phyloP scores from a whole-genome alignment of 2,113 vertebrate species.

The Oncorhynchus mykiss region DNA sequence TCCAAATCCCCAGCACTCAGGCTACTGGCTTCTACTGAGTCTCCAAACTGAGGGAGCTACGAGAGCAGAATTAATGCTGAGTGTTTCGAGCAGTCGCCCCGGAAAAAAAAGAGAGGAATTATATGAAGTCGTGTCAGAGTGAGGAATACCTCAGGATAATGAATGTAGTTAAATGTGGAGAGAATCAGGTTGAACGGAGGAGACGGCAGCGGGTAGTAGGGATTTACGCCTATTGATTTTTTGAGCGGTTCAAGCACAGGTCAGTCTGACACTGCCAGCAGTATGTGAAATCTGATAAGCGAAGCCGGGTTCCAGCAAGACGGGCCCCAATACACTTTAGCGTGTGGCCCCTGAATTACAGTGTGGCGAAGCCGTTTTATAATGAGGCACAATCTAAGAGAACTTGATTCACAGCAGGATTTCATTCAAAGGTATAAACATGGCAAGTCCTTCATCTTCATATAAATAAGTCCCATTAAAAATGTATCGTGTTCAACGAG shows the following conservation, averaged over 20 bases:
- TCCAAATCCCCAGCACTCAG: constrained; percentile 30
- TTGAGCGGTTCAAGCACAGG: constrained; percentile 45
- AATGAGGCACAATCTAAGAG: background rate
- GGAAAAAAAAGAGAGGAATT: constrained; percentile 6
- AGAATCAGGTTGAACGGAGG: constrained; percentile 1
- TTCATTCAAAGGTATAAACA: background rate
- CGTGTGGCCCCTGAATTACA: background rate
- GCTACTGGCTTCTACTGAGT: background rate
- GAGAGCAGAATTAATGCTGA: background rate
- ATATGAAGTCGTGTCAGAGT: background rate
- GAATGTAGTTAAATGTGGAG: constrained; percentile 21
- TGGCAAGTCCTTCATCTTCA: background rate
- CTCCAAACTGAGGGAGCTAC: constrained; percentile 5
- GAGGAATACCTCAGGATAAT: constrained; percentile 14
- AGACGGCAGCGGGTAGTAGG: constrained; percentile 13
- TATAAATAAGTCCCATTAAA: background rate
- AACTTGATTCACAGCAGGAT: background rate
- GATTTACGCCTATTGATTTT: constrained; percentile 47
- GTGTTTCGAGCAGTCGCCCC: background rate
- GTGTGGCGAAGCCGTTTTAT: background rate
- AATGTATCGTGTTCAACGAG: background rate
- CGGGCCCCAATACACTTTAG: constrained; percentile 3
- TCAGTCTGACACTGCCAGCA: constrained; percentile 29
- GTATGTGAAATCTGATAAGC: constrained; percentile 36
- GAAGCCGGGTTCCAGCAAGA: constrained; percentile 8